A percentile compares a stretch with the other conserved stretches of the same genome.
phyloP scores from a whole-genome alignment of 35 echinoderm and acorn worm genomes.

The Chiridota heheva region DNA sequence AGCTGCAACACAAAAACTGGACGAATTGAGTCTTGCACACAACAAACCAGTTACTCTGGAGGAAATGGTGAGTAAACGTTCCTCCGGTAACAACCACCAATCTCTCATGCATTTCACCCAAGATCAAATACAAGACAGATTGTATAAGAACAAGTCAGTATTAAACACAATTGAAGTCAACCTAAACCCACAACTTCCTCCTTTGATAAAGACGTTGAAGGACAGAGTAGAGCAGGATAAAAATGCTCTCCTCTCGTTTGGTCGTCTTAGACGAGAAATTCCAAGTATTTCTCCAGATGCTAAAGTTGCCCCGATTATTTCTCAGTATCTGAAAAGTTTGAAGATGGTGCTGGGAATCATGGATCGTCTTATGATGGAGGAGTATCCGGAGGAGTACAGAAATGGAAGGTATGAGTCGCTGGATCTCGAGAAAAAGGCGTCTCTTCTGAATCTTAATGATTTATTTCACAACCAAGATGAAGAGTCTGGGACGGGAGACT shows the following conservation, averaged over 20 bases:
- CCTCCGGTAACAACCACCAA: conserved; percentile 69
- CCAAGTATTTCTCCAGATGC: conserved; percentile 73
- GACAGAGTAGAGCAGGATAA: conserved; percentile 92
- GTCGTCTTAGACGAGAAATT: conserved; percentile 77
- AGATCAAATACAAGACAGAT: conserved; percentile 72
- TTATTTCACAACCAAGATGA: not conserved
- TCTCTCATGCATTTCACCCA: conserved; percentile 74
- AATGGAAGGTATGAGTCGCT: not conserved
- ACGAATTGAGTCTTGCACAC: conserved; percentile 67
- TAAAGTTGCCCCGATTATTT: conserved; percentile 82
- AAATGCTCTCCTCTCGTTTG: conserved; percentile 88
- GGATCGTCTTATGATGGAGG: conserved; percentile 58
- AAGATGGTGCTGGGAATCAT: conserved; percentile 77
- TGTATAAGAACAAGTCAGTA: conserved; percentile 94
- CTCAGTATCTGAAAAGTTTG: conserved; percentile 83
- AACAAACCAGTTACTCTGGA: conserved; percentile 71
- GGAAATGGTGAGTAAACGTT: conserved; percentile 40
- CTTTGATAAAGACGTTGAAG: conserved; percentile 68
- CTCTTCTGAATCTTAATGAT: conserved; percentile 30
- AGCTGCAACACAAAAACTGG: conserved; percentile 72
- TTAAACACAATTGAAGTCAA: conserved; percentile 82
- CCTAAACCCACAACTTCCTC: conserved; percentile 69
- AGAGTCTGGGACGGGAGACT: conserved; percentile 30
- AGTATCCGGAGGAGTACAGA: conserved; percentile 44
- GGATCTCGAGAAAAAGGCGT: conserved; percentile 1